A percentile compares a stretch with the other conserved stretches of the same genome.
These are phyloP conservation scores for Entomobrya multifasciata DNA, from an alignment of 2,888 invertebrate species.

Conservation along the genomic window DNA sequence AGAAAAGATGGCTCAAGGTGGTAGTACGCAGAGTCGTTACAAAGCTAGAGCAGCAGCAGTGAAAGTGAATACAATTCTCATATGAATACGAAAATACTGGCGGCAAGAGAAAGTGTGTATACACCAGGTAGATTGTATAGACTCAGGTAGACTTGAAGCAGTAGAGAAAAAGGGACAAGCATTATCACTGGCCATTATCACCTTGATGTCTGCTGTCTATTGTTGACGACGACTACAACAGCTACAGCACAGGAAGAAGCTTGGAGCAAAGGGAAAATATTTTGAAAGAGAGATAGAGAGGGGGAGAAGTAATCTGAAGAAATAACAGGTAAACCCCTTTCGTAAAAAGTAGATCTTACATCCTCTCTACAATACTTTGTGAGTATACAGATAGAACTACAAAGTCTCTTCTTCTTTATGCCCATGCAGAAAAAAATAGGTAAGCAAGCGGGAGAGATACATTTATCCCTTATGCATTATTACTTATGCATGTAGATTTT, in stretches of 20 bases:
- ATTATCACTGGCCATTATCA: constrained; percentile 50
- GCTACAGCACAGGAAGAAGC: neutral
- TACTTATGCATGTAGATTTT: constrained; percentile 61
- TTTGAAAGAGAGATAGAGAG: neutral
- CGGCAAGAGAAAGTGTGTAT: neutral
- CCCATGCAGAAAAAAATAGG: neutral
- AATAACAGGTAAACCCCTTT: constrained; percentile 23
- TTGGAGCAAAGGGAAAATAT: neutral
- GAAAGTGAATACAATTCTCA: constrained; percentile 41
- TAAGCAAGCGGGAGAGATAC: constrained; percentile 37
- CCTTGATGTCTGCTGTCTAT: constrained; percentile 49
- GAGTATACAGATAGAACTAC: neutral
- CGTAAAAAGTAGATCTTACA: neutral
- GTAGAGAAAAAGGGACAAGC: constrained; percentile 16
- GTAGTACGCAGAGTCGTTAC: neutral
- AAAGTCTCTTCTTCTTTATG: neutral
- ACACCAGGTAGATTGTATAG: neutral
- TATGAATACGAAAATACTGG: constrained; percentile 40
- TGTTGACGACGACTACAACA: constrained; percentile 13
- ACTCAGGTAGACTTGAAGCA: neutral
- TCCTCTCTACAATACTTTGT: neutral
- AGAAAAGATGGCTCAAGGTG: constrained; percentile 22
- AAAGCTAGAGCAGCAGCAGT: neutral
- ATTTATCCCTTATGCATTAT: constrained; percentile 36
- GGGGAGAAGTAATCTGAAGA: neutral